Percentiles rank a stretch among this genome's conserved stretches.
Conservation (phyloP, 1,140 invertebrate genomes). For the Lucilia sericata region DNA sequence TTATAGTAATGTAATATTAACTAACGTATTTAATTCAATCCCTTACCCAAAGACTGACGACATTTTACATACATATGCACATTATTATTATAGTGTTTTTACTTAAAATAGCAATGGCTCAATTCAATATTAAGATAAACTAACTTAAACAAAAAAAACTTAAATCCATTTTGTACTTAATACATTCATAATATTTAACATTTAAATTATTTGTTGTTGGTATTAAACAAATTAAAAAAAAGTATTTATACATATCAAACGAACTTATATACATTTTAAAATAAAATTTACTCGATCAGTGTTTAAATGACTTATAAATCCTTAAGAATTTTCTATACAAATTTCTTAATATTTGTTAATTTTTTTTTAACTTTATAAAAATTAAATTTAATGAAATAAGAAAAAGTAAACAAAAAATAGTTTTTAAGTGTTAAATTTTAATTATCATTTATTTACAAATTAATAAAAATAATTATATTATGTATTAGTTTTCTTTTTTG, state of each 20-base stretch:
- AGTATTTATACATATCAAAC: constrained; percentile 18
- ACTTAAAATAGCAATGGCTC: neutral
- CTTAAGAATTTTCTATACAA: neutral
- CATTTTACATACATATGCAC: neutral
- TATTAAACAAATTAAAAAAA: neutral
- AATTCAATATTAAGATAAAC: neutral
- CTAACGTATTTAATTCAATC: neutral
- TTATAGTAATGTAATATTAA: neutral
- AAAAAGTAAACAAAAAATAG: neutral
- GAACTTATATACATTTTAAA: neutral
- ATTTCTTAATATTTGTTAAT: neutral
- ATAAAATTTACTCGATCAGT: neutral
- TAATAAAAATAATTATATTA: neutral
- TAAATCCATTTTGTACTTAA: constrained; percentile 11
- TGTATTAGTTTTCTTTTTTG: neutral
- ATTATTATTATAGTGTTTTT: neutral
- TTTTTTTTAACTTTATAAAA: neutral
- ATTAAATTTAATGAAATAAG: neutral
- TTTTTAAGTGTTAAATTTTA: constrained; percentile 17
- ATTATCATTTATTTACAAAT: neutral
- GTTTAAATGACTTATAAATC: too few relatives aligned
- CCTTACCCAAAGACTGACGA: constrained; percentile 42
- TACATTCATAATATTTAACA: neutral
- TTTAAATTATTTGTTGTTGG: neutral
- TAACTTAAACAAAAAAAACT: neutral